Evolutionary conservation across 2,888 invertebrate genomes (phyloP).

Genomic region (Cyclophora punctaria): DNA sequence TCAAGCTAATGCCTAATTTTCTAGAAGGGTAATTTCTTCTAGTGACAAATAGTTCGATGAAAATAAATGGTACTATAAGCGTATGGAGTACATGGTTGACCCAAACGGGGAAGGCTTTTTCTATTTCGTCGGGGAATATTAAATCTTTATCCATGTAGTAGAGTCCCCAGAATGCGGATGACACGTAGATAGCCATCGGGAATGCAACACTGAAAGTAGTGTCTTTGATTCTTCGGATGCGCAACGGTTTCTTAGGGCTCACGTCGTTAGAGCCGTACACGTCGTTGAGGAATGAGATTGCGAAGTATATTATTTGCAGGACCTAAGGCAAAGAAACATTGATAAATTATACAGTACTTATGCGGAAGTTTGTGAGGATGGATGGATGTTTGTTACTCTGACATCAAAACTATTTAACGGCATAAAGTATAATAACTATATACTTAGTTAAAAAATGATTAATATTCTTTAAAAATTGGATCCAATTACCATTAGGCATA

Average conservation of each 20-base stretch:
- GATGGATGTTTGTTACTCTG: too few species aligned
- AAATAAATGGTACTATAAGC: conserved; percentile 82
- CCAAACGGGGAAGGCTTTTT: conserved; percentile 89
- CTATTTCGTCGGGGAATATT: conserved; percentile 88
- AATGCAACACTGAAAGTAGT: conserved; percentile 80
- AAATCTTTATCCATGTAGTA: conserved; percentile 89
- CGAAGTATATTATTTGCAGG: conserved; percentile 84
- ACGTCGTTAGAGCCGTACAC: conserved; percentile 80
- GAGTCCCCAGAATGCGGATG: conserved; percentile 89
- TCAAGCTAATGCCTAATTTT: conserved; percentile 74
- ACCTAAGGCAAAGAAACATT: conserved; percentile 60
- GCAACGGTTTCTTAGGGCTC: conserved; percentile 72
- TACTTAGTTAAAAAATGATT: too few species aligned
- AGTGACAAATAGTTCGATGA: conserved; percentile 82
- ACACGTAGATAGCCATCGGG: conserved; percentile 86
- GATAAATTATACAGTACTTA: too few species aligned
- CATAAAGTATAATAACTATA: too few species aligned
- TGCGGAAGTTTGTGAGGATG: too few species aligned
- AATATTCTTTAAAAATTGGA: too few species aligned
- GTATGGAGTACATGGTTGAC: conserved; percentile 93
- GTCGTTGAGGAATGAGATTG: conserved; percentile 83
- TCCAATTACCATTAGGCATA: too few species aligned
- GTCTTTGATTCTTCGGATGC: conserved; percentile 80
- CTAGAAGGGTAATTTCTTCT: conserved; percentile 83
- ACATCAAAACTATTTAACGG: too few species aligned